Evolutionary conservation across 2,888 invertebrate genomes (phyloP).

Genomic region (Apotomis capreana): DNA sequence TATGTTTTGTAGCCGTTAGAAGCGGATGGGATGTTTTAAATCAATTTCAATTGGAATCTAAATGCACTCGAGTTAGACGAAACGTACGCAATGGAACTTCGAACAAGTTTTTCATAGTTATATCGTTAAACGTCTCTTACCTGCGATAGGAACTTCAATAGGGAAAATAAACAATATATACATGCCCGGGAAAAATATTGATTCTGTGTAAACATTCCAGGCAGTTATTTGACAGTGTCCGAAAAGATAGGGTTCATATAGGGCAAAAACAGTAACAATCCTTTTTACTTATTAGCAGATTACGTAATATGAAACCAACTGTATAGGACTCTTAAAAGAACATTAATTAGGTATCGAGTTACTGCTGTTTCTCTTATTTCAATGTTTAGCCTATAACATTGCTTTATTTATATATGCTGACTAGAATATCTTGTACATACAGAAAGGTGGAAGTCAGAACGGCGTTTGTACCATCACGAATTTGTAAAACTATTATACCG

Average conservation of each 20-base stretch:
- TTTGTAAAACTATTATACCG: no score
- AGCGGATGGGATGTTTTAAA: no score
- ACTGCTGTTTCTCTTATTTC: neutral
- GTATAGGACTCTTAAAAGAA: neutral
- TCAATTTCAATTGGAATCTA: no score
- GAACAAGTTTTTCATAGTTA: neutral
- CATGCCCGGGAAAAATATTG: neutral
- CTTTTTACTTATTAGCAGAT: neutral
- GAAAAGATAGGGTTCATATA: neutral
- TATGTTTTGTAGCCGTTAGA: no score
- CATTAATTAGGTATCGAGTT: neutral
- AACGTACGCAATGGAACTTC: neutral
- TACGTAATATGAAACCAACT: neutral
- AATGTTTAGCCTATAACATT: neutral
- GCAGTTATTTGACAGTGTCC: no score
- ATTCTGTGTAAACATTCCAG: no score
- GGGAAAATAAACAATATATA: neutral
- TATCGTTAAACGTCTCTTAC: no score
- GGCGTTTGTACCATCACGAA: no score
- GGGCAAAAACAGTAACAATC: neutral
- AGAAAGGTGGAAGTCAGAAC: neutral
- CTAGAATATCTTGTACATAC: neutral
- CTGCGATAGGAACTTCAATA: neutral
- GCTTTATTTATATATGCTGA: no score
- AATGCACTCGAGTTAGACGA: neutral